phyloP scores from a whole-genome alignment of 2,113 vertebrate genomes.

The Nycticebus coucang region DNA sequence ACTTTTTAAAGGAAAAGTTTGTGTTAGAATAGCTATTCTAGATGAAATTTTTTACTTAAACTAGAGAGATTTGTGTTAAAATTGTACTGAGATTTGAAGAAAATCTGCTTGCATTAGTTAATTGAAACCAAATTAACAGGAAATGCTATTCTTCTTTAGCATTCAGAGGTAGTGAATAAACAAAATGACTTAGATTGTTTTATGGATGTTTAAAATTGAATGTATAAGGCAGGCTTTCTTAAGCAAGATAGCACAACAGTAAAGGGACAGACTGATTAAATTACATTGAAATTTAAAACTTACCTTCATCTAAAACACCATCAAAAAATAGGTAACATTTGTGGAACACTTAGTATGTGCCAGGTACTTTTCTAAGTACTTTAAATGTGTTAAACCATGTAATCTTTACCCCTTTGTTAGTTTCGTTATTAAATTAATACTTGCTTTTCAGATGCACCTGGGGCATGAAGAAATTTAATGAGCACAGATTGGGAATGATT shows the following conservation, averaged over 20 bases:
- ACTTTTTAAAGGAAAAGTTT: constrained; percentile 19
- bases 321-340: constrained; percentile 31
- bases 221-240: constrained; percentile 16
- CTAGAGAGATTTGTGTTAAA: neutral
- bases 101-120: constrained; percentile 12
- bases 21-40: neutral
- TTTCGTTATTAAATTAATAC: neutral
- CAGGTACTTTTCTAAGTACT: constrained; percentile 11
- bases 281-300: constrained; percentile 38
- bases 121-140: constrained; percentile 25
- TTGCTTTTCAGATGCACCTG: constrained; percentile 44
- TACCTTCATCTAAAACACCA: constrained; percentile 8
- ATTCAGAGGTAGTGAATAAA: constrained; percentile 28
- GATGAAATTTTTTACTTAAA: constrained; percentile 2
- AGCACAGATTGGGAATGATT: constrained; percentile 9
- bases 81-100: neutral
- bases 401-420: neutral
- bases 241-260: neutral
- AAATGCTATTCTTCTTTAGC: neutral
- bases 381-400: constrained; percentile 30
- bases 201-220: constrained; percentile 3
- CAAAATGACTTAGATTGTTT: neutral
- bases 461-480: constrained; percentile 15
- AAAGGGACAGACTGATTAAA: neutral
- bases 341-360: neutral